Evolutionary conservation across 2,797 vertebrate species (phyloP).

Genomic region (Thalassophryne amazonica): DNA sequence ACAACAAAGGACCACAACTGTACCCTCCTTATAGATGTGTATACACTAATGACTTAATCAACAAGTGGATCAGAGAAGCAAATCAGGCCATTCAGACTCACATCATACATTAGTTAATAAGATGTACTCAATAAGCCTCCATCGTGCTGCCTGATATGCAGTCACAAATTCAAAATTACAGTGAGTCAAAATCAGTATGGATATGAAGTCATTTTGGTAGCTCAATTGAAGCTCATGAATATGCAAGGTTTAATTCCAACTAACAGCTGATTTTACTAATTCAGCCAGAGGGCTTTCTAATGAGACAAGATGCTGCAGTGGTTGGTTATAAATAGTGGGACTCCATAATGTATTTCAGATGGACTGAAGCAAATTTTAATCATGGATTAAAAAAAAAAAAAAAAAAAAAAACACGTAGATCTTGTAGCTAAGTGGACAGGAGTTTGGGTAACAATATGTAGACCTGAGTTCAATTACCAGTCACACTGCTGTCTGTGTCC

Average conservation of each 20-base stretch:
- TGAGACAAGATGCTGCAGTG: not conserved
- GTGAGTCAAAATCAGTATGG: not conserved
- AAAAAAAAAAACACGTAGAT: too few relatives aligned
- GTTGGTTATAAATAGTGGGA: too few relatives aligned
- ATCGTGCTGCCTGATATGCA: not conserved
- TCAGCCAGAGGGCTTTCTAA: not conserved
- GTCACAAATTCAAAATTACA: not conserved
- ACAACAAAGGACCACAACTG: constrained; percentile 1
- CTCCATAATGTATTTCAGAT: too few relatives aligned
- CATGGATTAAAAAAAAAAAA: too few relatives aligned
- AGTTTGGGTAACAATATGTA: too few relatives aligned
- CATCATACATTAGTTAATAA: constrained; percentile 1
- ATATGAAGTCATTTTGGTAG: not conserved
- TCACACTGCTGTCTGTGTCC: too few relatives aligned
- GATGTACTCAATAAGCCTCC: not conserved
- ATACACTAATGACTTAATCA: constrained; percentile 14
- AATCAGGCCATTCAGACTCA: constrained; percentile 8
- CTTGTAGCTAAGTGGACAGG: too few relatives aligned
- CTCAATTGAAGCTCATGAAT: not conserved
- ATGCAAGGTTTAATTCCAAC: not conserved
- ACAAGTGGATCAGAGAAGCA: not conserved
- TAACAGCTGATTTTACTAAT: not conserved
- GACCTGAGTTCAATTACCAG: too few relatives aligned
- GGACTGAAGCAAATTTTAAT: too few relatives aligned
- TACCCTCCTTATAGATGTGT: not conserved